These are phyloP conservation scores for Geodia barretti DNA, from an alignment of 37 sponge, comb jelly and placozoan genomes.

Conservation along the genomic window DNA sequence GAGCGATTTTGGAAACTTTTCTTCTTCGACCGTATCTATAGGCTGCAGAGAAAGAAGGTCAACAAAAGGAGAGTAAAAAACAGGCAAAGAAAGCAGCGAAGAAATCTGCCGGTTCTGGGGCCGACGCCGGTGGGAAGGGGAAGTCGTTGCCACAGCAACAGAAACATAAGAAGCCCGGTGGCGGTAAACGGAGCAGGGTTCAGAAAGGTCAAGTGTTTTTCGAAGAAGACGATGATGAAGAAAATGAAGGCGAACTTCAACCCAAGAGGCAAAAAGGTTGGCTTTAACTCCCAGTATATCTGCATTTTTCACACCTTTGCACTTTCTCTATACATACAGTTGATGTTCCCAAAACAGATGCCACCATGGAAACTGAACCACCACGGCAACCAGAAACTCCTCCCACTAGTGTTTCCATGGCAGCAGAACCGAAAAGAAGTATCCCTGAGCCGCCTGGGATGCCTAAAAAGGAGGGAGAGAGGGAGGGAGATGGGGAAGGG, in stretches of 20 bases:
- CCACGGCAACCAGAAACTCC: not conserved
- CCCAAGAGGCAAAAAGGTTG: slow-evolving; percentile 21
- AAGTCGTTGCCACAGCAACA: not conserved
- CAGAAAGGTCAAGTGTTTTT: slow-evolving; percentile 22
- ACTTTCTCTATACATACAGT: too few species aligned
- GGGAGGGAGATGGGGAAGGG: not conserved
- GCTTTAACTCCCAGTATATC: not conserved
- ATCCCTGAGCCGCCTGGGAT: not conserved
- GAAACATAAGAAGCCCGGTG: too few species aligned
- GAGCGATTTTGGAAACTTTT: too few species aligned
- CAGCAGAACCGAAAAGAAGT: not conserved
- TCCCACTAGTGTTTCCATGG: not conserved
- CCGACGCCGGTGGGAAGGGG: too few species aligned
- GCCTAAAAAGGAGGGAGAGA: not conserved
- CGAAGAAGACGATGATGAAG: slow-evolving; percentile 23
- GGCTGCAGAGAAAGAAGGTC: slow-evolving; percentile 51
- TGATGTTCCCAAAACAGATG: not conserved
- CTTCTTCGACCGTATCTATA: too few species aligned
- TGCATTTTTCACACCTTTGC: too few species aligned
- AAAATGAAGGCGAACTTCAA: not conserved
- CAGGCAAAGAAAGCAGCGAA: slow-evolving; percentile 33
- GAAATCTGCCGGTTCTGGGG: not conserved
- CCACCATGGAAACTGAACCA: not conserved
- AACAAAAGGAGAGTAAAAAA: slow-evolving; percentile 32
- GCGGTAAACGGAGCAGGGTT: not conserved